A percentile compares a stretch with the other conserved stretches of the same genome.
phyloP scores from a whole-genome alignment of 1,140 invertebrate species.

The Chironomus striatipennis region DNA sequence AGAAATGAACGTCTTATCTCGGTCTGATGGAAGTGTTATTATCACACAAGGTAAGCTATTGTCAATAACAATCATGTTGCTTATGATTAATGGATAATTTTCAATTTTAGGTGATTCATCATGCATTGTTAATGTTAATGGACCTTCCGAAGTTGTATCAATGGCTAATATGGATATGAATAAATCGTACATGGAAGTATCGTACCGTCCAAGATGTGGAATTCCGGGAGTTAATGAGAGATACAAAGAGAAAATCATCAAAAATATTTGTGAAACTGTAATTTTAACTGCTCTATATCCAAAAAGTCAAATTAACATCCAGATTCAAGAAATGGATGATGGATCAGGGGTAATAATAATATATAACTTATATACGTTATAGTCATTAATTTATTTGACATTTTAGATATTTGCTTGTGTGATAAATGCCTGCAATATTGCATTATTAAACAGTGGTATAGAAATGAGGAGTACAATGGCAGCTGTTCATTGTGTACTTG shows the following conservation, averaged over 20 bases:
- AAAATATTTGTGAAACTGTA: conserved; percentile 63
- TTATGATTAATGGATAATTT: conserved; percentile 29
- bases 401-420: conserved; percentile 63
- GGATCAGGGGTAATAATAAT: conserved; percentile 56
- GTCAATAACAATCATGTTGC: conserved; percentile 24
- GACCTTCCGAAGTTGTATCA: conserved; percentile 69
- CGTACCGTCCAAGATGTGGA: conserved; percentile 66
- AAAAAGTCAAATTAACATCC: conserved; percentile 63
- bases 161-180: conserved; percentile 64
- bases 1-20: conserved; percentile 57
- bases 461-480: conserved; percentile 71
- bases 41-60: conserved; percentile 53
- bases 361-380: conserved; percentile 4
- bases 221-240: conserved; percentile 63
- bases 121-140: conserved; percentile 68
- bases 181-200: conserved; percentile 66
- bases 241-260: conserved; percentile 63
- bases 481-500: conserved; percentile 63
- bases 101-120: conserved; percentile 61
- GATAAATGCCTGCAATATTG: conserved; percentile 73
- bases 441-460: conserved; percentile 69
- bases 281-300: conserved; percentile 64
- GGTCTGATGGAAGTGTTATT: conserved; percentile 66
- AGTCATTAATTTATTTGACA: not conserved
- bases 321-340: conserved; percentile 81